Evolutionary conservation across 35 echinoderm and acorn worm genomes (phyloP).

Genomic region (Hemicentrotus pulcherrimus): DNA sequence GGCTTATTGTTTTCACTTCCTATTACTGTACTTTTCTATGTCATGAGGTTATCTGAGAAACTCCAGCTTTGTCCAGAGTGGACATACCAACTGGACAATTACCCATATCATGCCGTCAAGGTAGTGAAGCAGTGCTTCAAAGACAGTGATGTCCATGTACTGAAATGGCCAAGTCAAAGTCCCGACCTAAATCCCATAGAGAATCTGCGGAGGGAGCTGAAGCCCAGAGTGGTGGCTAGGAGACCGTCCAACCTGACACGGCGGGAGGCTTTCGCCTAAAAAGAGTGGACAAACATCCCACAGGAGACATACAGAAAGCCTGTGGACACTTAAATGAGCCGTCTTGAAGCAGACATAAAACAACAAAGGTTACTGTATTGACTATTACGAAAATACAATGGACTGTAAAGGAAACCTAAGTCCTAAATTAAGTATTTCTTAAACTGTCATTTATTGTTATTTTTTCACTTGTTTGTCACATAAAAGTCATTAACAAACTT

Average conservation of each 20-base stretch:
- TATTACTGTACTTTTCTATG: too few relatives aligned
- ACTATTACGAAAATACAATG: too few relatives aligned
- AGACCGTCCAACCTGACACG: not conserved
- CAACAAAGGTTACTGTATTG: not conserved
- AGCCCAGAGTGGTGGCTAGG: not conserved
- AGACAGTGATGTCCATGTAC: not conserved
- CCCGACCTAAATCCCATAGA: not conserved
- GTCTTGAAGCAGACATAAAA: not conserved
- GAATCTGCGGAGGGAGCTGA: not conserved
- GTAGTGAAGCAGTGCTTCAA: conserved; percentile 10
- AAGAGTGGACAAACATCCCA: not conserved
- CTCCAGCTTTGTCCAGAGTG: not conserved
- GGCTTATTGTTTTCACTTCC: too few relatives aligned
- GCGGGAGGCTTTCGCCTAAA: not conserved
- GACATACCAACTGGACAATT: not conserved
- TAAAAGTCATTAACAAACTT: not conserved
- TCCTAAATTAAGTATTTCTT: not conserved
- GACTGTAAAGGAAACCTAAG: not conserved
- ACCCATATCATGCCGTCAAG: not conserved
- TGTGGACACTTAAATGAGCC: not conserved
- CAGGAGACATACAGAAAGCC: not conserved
- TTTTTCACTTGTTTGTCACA: too few relatives aligned
- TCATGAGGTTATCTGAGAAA: too few relatives aligned
- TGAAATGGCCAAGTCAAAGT: conserved; percentile 8
- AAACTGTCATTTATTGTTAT: not conserved